phyloP scores from a whole-genome alignment of 2,888 invertebrate species.

The Rhyacophila evoluta region DNA sequence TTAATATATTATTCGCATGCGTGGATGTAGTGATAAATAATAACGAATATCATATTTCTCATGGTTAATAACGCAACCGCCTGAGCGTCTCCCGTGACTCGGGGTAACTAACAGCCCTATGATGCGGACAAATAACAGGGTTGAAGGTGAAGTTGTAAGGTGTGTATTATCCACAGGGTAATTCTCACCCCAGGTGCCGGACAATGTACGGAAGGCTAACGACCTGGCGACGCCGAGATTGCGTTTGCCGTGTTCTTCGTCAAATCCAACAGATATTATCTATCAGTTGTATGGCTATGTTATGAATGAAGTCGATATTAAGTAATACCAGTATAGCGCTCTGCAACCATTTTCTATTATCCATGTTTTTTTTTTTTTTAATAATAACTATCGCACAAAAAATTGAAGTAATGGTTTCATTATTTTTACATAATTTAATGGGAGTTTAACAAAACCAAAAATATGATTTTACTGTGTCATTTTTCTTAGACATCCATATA shows the following conservation, averaged over 20 bases:
- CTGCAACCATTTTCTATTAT: too few species aligned
- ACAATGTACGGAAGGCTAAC: background rate
- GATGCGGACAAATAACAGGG: constrained; percentile 8
- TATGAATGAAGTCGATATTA: too few species aligned
- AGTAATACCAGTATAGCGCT: too few species aligned
- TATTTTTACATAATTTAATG: too few species aligned
- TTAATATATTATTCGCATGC: background rate
- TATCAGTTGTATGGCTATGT: too few species aligned
- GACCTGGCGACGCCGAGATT: background rate
- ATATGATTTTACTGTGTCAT: too few species aligned
- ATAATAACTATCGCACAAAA: too few species aligned
- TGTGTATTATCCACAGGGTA: background rate
- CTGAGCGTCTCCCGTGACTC: background rate
- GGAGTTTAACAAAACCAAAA: too few species aligned
- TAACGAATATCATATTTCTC: background rate
- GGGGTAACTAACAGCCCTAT: background rate
- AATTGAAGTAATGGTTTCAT: too few species aligned
- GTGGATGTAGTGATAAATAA: background rate
- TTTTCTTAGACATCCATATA: too few species aligned
- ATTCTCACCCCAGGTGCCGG: constrained; percentile 9
- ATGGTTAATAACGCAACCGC: background rate
- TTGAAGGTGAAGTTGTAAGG: background rate
- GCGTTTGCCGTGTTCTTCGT: background rate
- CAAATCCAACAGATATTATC: too few species aligned
- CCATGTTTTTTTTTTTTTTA: too few species aligned